These are phyloP conservation scores for Bombus sylvicola DNA, from an alignment of 1,140 invertebrate genomes.

Conservation along the genomic window DNA sequence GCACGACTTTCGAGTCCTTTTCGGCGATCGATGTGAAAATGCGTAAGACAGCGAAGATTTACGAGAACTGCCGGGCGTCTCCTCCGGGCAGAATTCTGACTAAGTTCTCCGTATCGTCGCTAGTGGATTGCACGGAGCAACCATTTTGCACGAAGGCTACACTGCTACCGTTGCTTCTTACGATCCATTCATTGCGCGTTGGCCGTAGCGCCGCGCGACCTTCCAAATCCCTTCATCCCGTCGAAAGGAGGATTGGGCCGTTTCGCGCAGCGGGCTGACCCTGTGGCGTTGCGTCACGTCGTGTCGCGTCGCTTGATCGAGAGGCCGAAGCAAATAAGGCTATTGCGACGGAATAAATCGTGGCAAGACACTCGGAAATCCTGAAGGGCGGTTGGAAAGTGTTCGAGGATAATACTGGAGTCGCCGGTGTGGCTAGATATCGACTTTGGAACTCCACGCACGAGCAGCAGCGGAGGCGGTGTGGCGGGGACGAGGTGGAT, in stretches of 20 bases:
- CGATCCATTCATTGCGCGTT: background rate
- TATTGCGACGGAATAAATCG: background rate
- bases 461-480: conserved; percentile 56
- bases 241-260: background rate
- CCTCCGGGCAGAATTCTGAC: background rate
- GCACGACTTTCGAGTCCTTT: background rate
- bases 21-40: conserved; percentile 14
- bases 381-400: conserved; percentile 35
- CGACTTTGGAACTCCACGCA: conserved; percentile 70
- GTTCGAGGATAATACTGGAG: conserved; percentile 63
- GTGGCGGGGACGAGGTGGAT: conserved; percentile 14
- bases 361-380: conserved; percentile 18
- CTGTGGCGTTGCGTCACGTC: no score
- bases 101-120: background rate
- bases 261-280: no score
- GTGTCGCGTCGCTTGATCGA: background rate
- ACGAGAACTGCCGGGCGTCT: background rate
- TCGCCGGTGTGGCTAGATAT: conserved; percentile 67
- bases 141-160: conserved; percentile 24
- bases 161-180: background rate
- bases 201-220: background rate
- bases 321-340: background rate
- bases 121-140: conserved; percentile 6
- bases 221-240: background rate
- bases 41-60: conserved; percentile 2